Evolutionary conservation across 1,140 invertebrate species (phyloP).

Genomic region (Drosophila yakuba): DNA sequence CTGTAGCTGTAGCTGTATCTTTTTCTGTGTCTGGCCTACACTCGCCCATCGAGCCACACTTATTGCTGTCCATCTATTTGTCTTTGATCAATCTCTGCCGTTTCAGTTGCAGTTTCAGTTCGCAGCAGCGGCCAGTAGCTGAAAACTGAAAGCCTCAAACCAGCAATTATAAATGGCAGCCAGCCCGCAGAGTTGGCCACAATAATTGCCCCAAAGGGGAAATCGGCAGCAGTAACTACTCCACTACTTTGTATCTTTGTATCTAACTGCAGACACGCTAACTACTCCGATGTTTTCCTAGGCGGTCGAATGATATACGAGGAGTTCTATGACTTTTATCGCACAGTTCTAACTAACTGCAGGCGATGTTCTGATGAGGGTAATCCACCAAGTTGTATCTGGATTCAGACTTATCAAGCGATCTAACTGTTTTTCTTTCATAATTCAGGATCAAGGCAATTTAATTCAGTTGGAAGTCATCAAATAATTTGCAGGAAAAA

Average conservation of each 20-base stretch:
- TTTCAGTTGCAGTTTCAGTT: conserved; percentile 10
- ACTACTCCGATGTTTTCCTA: conserved; percentile 4
- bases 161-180: conserved; percentile 44
- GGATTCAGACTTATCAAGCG: conserved; percentile 26
- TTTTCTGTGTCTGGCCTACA: conserved; percentile 21
- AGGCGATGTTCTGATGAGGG: conserved; percentile 45
- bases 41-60: conserved; percentile 27
- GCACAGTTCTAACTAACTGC: conserved; percentile 39
- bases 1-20: conserved; percentile 35
- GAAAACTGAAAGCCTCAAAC: conserved; percentile 21
- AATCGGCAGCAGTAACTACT: conserved; percentile 34
- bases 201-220: conserved; percentile 47
- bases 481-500: background rate
- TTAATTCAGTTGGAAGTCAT: background rate
- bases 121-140: conserved; percentile 24
- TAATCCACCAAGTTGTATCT: conserved; percentile 17
- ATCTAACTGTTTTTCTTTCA: conserved; percentile 28
- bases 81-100: conserved; percentile 45
- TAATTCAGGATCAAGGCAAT: background rate
- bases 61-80: conserved; percentile 50
- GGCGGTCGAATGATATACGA: conserved; percentile 17
- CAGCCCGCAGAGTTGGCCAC: conserved; percentile 38
- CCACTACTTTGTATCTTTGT: conserved; percentile 18
- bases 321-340: conserved; percentile 49
- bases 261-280: conserved; percentile 32